These are phyloP conservation scores for western clawed frog (Xenopus tropicalis) DNA, from an alignment of 2,113 vertebrate genomes.

Conservation along the genomic window DNA sequence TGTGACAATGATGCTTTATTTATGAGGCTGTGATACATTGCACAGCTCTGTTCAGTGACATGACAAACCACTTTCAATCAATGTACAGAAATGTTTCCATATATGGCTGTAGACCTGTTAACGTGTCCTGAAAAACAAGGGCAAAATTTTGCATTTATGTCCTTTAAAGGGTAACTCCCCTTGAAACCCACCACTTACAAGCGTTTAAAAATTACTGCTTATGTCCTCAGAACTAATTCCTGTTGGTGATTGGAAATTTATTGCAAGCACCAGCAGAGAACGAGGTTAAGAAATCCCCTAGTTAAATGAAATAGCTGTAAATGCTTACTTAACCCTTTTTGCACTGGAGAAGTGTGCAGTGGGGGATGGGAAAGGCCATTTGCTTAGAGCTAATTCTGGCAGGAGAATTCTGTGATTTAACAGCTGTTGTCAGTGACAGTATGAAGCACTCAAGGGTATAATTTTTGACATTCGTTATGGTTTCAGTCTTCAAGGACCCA, in stretches of 20 bases:
- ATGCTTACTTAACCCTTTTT: background rate
- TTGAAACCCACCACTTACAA: background rate
- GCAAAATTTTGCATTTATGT: no score
- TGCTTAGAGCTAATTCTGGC: background rate
- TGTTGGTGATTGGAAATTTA: background rate
- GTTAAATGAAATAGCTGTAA: background rate
- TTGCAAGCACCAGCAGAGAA: background rate
- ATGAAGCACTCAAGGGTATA: background rate
- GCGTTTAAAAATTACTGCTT: background rate
- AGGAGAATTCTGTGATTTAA: background rate
- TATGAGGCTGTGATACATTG: no score
- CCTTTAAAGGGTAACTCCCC: background rate
- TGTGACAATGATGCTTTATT: no score
- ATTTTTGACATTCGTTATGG: background rate
- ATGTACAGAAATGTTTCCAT: no score
- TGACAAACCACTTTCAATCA: no score
- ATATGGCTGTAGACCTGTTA: no score
- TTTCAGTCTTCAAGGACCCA: background rate
- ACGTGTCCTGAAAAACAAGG: no score
- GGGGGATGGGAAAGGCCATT: background rate
- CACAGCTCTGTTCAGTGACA: no score
- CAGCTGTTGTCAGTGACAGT: background rate
- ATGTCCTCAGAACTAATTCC: background rate
- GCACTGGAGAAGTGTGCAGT: background rate
- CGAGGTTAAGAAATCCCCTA: conserved; percentile 3